Conservation (phyloP, 2,113 vertebrate genomes). For the Tetrao urogallus region DNA sequence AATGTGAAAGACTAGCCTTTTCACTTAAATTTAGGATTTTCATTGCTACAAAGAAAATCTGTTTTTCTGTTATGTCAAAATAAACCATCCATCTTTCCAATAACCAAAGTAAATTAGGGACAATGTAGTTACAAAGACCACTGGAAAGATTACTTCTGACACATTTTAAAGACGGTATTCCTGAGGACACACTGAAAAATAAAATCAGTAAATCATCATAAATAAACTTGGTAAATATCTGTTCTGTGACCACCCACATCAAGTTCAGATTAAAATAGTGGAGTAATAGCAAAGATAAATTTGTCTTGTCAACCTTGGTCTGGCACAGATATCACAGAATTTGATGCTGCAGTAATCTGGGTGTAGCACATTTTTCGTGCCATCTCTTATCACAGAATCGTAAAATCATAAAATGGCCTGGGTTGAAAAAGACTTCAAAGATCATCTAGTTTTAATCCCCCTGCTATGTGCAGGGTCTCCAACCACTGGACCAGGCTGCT, state of each 20-base stretch:
- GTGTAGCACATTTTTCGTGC: background rate
- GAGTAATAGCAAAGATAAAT: background rate
- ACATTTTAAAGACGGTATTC: background rate
- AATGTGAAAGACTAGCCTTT: background rate
- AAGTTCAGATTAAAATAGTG: background rate
- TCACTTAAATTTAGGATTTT: background rate
- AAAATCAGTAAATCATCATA: background rate
- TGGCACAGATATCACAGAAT: background rate
- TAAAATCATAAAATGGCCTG: no score
- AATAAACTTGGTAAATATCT: background rate
- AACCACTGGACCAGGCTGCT: no score
- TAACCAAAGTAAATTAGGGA: background rate
- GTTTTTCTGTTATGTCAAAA: background rate
- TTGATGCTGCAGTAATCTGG: background rate
- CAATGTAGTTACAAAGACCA: background rate
- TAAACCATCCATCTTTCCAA: background rate
- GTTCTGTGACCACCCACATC: background rate
- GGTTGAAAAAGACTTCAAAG: no score
- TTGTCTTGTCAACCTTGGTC: background rate
- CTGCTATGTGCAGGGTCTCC: no score
- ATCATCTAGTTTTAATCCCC: no score
- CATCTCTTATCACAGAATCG: background rate
- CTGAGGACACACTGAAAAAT: background rate
- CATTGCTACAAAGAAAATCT: background rate
- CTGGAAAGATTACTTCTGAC: background rate